Base-by-base conservation (phyloP, 2,888 invertebrate genomes). In the Chaetogeoica ovagalla region DNA sequence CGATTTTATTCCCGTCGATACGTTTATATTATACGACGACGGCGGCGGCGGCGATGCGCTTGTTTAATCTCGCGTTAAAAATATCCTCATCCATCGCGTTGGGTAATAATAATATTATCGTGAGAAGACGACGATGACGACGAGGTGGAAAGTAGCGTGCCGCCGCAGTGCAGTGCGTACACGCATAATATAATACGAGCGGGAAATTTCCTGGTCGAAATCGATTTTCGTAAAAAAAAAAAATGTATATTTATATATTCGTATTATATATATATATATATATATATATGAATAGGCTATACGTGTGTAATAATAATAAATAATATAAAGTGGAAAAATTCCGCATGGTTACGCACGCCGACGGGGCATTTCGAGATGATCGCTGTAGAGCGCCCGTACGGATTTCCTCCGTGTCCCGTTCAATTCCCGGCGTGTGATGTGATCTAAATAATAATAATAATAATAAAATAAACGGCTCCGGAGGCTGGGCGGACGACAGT, bases 321-420 rank as follows among this genome's bases (percentile, higher is more conserved):
- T 79, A 70, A 79, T 70, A 79, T 79, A 70, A 63, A 63, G 71
- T 39, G 79, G 63, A 79, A 79, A 79, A 70, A 79, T 79, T 79
- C 55, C 70, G 77, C 70, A 62, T 62, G 70, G 77, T 55, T 70
- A 79, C 69, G 62, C 79, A 37, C 77, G 60, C 62, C 68, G 69
- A 55, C 37, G 69, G 60, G 52, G 77, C 69, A 69, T 69, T 43
- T 60, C 68, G 48, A 30, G 30, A 30, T 30, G 77, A 69, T 77
- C 77, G 69, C 39, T 71, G 30, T n/a, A n/a, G n/a, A n/a, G 39
- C 30, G 55, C 70, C 55, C 62, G 63, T 62, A 62, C 70, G 70
- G 79, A 71, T 79, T 79, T 79, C 23, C 63, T n/a, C n/a, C n/a
- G n/a, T 63, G 70, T 71, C 39, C 55, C 70, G 57, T 79, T 63